Base-by-base conservation (phyloP, 2,888 invertebrate species). In the Amblyteles armatorius region DNA sequence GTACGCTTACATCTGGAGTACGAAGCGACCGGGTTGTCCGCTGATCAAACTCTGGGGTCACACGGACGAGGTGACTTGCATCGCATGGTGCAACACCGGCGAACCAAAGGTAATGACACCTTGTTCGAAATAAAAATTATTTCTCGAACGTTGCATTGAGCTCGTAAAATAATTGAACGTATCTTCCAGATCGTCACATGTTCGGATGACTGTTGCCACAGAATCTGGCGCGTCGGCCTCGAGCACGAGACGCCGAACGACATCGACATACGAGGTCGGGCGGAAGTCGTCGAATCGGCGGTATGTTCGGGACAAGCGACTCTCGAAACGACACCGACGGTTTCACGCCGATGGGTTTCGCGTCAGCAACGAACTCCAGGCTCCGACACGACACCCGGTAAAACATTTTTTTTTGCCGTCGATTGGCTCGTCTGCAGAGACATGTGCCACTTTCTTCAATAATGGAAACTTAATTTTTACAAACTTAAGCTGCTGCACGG, bases 1-100 rank as follows among this genome's bases (percentile, higher is more conserved):
- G 88, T 95, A 96, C 89, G 98, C 98, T 0, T 98, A 98, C 91
- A 96, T 99, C 77, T 99, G 98, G 98, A 96, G 96, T 92, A 95
- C 96, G 0, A 94, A 95, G 16, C 94, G 94, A 87, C 94, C 96
- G 0, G 94, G 94, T 48, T 93, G 95, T 82, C 97, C 98, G 0
- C 93, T 98, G 11, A 95, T 97, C 26, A 95, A 95, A 73, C 94
- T 98, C 4, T 94, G 95, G 0, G 98, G 98, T 0, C 98, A 98
- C 92, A 94, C 95, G 63, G 97, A 97, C 9, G 98, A 98, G 94
- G 98, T 98, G 0, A 98, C 98, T 0, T 97, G 97, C 91, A 97
- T 98, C 1, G 97, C 97, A 1, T 98, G 98, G 98, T 96, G 96
- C 88, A 90, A 87, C 69, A 93, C 93, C 11, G 95, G 95, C 6